Percentiles rank a stretch among this genome's conserved stretches.
phyloP scores from a whole-genome alignment of 2,888 invertebrate species.

The Archips crataeganus region DNA sequence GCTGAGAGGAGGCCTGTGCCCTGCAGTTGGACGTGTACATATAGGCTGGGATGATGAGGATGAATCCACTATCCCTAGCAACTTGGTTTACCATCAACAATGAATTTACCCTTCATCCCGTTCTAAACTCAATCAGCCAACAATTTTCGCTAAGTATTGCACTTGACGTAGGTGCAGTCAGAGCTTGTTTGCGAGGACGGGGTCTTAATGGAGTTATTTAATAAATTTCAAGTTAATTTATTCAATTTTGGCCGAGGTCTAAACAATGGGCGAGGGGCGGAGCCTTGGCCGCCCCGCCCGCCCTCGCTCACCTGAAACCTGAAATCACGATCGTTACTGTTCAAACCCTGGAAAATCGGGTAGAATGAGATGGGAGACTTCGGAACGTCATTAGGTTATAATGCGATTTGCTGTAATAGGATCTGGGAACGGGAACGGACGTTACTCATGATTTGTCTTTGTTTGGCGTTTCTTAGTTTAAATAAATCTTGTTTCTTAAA shows the following conservation, averaged over 20 bases:
- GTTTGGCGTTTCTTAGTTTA: no score
- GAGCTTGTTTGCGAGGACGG: slow-evolving; percentile 76
- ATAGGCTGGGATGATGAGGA: no score
- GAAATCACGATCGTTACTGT: slow-evolving; percentile 41
- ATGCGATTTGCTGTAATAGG: slow-evolving; percentile 17
- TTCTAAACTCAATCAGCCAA: slow-evolving; percentile 76
- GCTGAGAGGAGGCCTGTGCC: no score
- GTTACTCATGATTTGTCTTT: neutral
- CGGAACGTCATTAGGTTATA: slow-evolving; percentile 27
- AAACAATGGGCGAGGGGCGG: slow-evolving; percentile 81
- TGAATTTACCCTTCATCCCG: slow-evolving; percentile 51
- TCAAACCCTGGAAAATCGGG: slow-evolving; percentile 25
- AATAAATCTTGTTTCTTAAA: no score
- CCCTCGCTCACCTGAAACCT: slow-evolving; percentile 72
- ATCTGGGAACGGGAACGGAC: neutral
- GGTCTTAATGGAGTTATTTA: slow-evolving; percentile 77
- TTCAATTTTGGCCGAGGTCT: slow-evolving; percentile 73
- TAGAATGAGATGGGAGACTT: slow-evolving; percentile 27
- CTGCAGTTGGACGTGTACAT: no score
- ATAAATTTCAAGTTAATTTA: slow-evolving; percentile 84
- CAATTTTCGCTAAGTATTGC: slow-evolving; percentile 66
- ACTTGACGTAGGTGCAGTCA: slow-evolving; percentile 55
- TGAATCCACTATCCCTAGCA: neutral
- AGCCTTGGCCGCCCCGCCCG: slow-evolving; percentile 59
- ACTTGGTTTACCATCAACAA: slow-evolving; percentile 15